A percentile compares a stretch with the other conserved stretches of the same genome.
phyloP scores from a whole-genome alignment of 2,888 invertebrate genomes.

The Morpho helenor region DNA sequence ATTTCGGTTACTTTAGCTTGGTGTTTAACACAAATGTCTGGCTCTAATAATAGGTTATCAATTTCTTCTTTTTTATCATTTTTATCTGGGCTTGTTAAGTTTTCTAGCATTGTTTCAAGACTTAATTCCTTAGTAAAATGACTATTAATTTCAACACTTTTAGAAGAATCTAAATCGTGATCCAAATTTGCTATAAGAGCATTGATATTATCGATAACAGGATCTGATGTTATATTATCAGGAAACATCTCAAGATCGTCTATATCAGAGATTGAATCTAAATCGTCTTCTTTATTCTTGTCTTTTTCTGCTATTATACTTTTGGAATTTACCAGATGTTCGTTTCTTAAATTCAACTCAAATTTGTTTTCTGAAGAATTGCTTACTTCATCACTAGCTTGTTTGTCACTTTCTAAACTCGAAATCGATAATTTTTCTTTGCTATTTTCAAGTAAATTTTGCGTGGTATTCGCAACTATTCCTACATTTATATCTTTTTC shows the following conservation, averaged over 20 bases:
- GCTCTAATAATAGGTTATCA: conserved; percentile 11
- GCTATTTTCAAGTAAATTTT: neutral
- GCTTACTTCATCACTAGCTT: neutral
- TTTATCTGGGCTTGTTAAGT: conserved; percentile 35
- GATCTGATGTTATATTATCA: conserved; percentile 51
- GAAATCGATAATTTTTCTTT: neutral
- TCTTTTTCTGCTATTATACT: conserved; percentile 6
- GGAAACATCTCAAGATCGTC: conserved; percentile 59
- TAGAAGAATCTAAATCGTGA: conserved; percentile 46
- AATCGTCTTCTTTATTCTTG: conserved; percentile 15
- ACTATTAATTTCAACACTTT: conserved; percentile 34
- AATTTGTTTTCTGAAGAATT: neutral
- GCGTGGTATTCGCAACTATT: too few relatives aligned
- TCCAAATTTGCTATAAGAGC: conserved; percentile 60
- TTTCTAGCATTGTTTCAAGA: conserved; percentile 48
- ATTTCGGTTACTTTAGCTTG: too few relatives aligned
- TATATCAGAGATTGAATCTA: conserved; percentile 44
- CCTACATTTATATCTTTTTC: too few relatives aligned
- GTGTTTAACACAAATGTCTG: neutral
- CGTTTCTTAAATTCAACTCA: neutral
- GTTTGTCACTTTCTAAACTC: neutral
- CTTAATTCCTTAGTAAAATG: conserved; percentile 48
- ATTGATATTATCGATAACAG: conserved; percentile 59
- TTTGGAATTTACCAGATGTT: neutral
- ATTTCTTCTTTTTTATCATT: conserved; percentile 20